These are phyloP conservation scores for Hemicrepidius hirtus DNA, from an alignment of 2,888 invertebrate genomes.

Conservation along the genomic window DNA sequence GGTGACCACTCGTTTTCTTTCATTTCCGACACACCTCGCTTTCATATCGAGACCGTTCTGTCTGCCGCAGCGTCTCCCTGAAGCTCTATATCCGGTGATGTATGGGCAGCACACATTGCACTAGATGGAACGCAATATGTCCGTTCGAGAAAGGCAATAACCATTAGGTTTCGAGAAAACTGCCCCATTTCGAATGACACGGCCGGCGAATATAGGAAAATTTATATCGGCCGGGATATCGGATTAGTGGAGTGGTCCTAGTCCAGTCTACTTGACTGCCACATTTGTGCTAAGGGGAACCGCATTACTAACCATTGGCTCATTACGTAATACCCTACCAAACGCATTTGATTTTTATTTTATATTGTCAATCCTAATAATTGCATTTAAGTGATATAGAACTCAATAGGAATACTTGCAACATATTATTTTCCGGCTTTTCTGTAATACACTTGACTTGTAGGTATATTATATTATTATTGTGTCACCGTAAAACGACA, in stretches of 20 bases:
- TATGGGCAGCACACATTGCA: conserved; percentile 77
- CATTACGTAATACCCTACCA: conserved; percentile 6
- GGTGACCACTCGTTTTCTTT: conserved; percentile 60
- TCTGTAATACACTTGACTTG: not conserved
- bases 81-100: conserved; percentile 72
- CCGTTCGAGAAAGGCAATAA: conserved; percentile 77
- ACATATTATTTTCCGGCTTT: conserved; percentile 2
- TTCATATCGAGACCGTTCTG: conserved; percentile 62
- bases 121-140: conserved; percentile 78
- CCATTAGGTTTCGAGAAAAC: conserved; percentile 78
- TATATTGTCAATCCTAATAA: not conserved
- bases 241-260: conserved; percentile 63
- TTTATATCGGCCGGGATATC: conserved; percentile 73
- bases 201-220: conserved; percentile 77
- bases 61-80: conserved; percentile 64
- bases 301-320: conserved; percentile 21
- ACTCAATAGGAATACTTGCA: not conserved
- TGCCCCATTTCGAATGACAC: conserved; percentile 78
- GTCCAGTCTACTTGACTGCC: conserved; percentile 45
- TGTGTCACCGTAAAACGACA: conserved; percentile 39
- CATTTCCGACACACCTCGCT: conserved; percentile 60
- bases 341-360: not conserved
- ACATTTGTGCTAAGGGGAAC: conserved; percentile 40
- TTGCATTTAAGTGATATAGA: not conserved
- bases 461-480: conserved; percentile 22